Base-by-base conservation (phyloP, 37 sponge, comb jelly and placozoan genomes). In the Oscarella lobularis region DNA sequence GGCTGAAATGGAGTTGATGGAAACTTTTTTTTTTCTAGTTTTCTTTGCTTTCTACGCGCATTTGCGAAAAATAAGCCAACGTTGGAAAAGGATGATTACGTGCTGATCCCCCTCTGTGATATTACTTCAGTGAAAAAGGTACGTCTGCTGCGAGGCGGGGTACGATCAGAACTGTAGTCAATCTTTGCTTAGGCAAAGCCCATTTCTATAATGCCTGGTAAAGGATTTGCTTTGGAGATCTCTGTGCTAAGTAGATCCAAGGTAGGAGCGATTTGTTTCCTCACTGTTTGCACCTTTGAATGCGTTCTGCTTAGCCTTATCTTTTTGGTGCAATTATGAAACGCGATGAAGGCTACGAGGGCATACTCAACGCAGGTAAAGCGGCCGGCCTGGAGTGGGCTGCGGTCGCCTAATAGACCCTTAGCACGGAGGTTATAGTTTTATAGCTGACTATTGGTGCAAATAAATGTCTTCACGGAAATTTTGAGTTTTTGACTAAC, bases 141-240 rank as follows among this genome's bases (percentile, higher is more conserved):
- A 1, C 31, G n/a, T 29, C 38, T 54, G 74, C 0, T 38, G 1
- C n/a, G 33, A 4, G 0, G 35, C 2, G n/a, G n/a, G n/a, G n/a
- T n/a, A 36, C 39, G n/a, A n/a, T 5, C 30, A 31, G 9, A 36
- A 40, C 39, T 48, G 20, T 48, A 27, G 9, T 9, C 34, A 3
- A 69, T 76, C 3, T 39, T 4, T n/a, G 32, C 70, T 38, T 41
- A 86, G 80, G 84, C 89, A n/a, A 92, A 88, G 39, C 93, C 89
- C 4, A 82, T 92, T 77, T 83, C 86, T 5, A 79, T 92, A 35
- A 38, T 92, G 14, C 93, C 93, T 4, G 93, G 93, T 0, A 92
- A 81, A 77, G 93, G 93, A 1, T 84, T 92, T 88, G 74, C 89
- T 36, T 88, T 92, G 37, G 89, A 85, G 27, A 76, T 88, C 31